Conservation (phyloP, 2,888 invertebrate species). For the Sacculina carcini region DNA sequence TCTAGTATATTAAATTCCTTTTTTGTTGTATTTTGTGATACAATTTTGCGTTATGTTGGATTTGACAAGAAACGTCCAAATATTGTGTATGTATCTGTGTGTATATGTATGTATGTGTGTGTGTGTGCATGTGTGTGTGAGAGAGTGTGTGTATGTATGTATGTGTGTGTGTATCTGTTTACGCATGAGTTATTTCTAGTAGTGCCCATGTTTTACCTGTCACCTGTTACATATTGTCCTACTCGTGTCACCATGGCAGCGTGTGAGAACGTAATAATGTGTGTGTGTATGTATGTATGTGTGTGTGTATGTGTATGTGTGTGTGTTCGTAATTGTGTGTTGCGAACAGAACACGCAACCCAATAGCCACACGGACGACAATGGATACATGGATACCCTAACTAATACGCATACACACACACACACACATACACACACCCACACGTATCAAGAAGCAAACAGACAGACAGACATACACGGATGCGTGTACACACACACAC, state of each 20-base stretch:
- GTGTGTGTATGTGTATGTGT: background rate
- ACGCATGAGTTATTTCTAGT: background rate
- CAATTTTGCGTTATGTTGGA: too few relatives aligned
- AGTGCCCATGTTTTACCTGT: background rate
- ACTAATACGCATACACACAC: too few relatives aligned
- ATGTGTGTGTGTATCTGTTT: background rate
- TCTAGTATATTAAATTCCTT: too few relatives aligned
- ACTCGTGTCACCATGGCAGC: background rate
- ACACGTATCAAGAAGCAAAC: too few relatives aligned
- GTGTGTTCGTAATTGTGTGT: background rate
- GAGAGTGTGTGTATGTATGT: background rate
- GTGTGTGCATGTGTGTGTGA: background rate
- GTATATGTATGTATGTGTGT: background rate
- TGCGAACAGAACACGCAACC: background rate
- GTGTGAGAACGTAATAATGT: background rate
- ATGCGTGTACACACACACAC: too few relatives aligned
- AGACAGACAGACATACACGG: too few relatives aligned
- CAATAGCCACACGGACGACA: background rate
- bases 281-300: background rate
- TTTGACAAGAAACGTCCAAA: background rate
- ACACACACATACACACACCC: too few relatives aligned
- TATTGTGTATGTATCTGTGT: background rate
- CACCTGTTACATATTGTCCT: too few relatives aligned
- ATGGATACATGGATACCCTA: background rate
- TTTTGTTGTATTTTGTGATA: too few relatives aligned